Conservation (phyloP, 2,113 vertebrate species). For the Phalacrocorax brasilianus region DNA sequence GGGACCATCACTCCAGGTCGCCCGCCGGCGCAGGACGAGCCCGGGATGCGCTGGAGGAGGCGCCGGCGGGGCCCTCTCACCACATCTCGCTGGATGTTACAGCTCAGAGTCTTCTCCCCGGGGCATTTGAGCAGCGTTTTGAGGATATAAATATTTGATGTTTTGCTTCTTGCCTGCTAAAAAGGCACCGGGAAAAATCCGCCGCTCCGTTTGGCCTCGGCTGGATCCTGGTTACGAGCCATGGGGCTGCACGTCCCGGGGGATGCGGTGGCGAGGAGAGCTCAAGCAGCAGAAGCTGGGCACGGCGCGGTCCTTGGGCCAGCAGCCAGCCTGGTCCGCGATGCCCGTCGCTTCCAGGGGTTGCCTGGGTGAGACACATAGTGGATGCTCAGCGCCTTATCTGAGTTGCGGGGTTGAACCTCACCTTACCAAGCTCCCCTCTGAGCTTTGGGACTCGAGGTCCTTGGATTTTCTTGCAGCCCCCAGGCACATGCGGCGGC, state of each 20-base stretch:
- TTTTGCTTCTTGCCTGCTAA: background rate
- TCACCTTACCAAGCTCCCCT: background rate
- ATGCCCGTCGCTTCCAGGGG: rapidly evolving
- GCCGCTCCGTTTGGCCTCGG: rapidly evolving
- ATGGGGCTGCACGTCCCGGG: rapidly evolving
- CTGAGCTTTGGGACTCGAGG: background rate
- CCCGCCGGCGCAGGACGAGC: background rate
- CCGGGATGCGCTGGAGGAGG: background rate
- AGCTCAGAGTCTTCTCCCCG: background rate
- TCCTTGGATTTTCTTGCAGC: background rate
- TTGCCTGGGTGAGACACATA: rapidly evolving
- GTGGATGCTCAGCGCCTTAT: background rate
- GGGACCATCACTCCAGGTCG: background rate
- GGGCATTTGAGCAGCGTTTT: background rate
- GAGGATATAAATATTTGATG: constrained; percentile 30
- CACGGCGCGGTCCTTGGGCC: rapidly evolving
- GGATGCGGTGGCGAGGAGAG: background rate
- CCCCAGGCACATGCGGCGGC: rapidly evolving
- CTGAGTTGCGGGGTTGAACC: rapidly evolving
- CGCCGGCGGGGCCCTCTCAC: rapidly evolving
- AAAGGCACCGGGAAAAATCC: background rate
- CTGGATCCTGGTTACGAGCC: background rate
- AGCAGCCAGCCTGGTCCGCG: rapidly evolving
- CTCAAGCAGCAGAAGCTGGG: background rate
- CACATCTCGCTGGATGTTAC: rapidly evolving